Conservation (phyloP, 1,140 invertebrate species). For the Euura lappo region DNA sequence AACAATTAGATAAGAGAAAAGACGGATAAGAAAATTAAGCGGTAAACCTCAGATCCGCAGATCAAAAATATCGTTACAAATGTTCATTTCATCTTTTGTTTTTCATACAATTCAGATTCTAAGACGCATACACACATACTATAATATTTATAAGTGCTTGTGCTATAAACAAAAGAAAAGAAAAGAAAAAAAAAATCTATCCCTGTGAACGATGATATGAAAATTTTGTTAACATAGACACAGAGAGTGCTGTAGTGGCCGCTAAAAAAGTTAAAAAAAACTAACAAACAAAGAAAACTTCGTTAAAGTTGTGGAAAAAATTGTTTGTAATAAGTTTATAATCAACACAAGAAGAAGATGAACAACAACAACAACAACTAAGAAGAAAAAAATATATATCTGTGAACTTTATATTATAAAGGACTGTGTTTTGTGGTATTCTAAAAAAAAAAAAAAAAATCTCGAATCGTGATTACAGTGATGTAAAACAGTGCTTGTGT, state of each 20-base stretch:
- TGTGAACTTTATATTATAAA: constrained; percentile 27
- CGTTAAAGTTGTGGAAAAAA: constrained; percentile 9
- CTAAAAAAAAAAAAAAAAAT: constrained; percentile 33
- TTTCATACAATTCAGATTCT: constrained; percentile 16
- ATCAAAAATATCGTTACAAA: constrained; percentile 6
- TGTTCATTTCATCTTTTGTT: constrained; percentile 10
- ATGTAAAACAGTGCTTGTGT: constrained; percentile 59
- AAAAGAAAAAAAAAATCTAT: background rate
- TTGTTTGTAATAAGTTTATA: background rate
- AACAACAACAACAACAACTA: background rate
- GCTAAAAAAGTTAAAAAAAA: background rate
- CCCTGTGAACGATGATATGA: background rate
- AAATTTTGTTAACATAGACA: constrained; percentile 4
- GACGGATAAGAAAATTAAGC: no score
- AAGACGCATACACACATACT: constrained; percentile 9
- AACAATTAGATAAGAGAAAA: background rate
- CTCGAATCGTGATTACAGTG: constrained; percentile 54
- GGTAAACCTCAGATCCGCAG: background rate
- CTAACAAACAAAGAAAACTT: constrained; percentile 9
- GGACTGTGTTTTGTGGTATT: constrained; percentile 50
- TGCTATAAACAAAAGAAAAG: constrained; percentile 21
- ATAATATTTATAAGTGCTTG: constrained; percentile 22
- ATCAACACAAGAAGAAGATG: no score
- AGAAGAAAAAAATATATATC: background rate
- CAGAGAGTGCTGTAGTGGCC: background rate